Percentiles rank a stretch among this genome's conserved stretches.
phyloP scores from a whole-genome alignment of 2,888 invertebrate species.

The Serrognathus titanus region DNA sequence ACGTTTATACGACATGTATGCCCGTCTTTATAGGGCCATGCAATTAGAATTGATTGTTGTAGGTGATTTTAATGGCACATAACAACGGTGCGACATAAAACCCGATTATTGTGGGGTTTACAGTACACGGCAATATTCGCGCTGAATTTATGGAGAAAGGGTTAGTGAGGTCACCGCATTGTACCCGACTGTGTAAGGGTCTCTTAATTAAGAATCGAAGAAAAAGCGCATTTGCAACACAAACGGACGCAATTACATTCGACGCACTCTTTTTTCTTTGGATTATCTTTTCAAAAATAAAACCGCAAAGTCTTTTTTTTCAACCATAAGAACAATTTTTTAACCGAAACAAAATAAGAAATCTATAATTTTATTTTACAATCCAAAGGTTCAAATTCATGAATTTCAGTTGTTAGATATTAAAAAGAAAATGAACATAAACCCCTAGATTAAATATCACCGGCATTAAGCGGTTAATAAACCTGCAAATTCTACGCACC shows the following conservation, averaged over 20 bases:
- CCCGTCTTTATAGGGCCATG: conserved; percentile 45
- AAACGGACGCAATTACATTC: conserved; percentile 20
- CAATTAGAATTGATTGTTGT: conserved; percentile 49
- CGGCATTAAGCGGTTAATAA: conserved; percentile 17
- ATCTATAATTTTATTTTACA: too few species aligned
- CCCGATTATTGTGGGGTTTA: conserved; percentile 40
- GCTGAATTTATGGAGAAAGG: conserved; percentile 39
- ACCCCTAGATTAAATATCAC: conserved; percentile 11
- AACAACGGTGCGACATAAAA: conserved; percentile 44
- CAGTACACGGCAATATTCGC: conserved; percentile 28
- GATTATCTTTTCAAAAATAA: conserved; percentile 13
- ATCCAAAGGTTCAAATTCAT: too few species aligned
- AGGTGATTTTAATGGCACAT: conserved; percentile 47
- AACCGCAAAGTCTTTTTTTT: conserved; percentile 7
- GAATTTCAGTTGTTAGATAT: too few species aligned
- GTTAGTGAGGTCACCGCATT: conserved; percentile 34
- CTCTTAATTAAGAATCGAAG: conserved; percentile 29
- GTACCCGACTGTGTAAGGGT: conserved; percentile 26
- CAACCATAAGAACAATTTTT: conserved; percentile 6
- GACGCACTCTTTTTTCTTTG: neutral
- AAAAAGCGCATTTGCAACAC: conserved; percentile 26
- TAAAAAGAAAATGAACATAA: too few species aligned
- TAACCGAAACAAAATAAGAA: too few species aligned
- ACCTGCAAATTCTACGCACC: conserved; percentile 13
- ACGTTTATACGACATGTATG: conserved; percentile 41